These are phyloP conservation scores for Bruchidius siliquastri DNA, from an alignment of 2,888 invertebrate genomes.

Conservation along the genomic window DNA sequence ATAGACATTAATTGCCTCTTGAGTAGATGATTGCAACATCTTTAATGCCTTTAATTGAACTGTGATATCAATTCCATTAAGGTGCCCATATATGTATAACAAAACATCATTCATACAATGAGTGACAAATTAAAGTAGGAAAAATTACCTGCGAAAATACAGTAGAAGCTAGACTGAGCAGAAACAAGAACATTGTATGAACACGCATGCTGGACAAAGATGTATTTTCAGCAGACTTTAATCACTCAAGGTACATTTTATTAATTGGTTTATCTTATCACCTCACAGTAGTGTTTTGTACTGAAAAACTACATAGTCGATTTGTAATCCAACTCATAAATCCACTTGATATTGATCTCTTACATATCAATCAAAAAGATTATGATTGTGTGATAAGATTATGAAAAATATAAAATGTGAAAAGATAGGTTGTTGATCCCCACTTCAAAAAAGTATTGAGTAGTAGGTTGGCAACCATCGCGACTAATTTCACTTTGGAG, in stretches of 20 bases:
- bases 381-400: neutral
- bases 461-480: no score
- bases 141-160: neutral
- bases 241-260: neutral
- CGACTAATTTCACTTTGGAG: no score
- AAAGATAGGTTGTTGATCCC: neutral
- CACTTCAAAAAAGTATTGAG: neutral
- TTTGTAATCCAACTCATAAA: neutral
- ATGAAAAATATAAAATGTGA: neutral
- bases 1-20: no score
- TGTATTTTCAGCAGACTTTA: neutral
- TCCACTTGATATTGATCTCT: neutral
- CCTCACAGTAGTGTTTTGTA: neutral
- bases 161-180: neutral
- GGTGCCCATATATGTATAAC: no score
- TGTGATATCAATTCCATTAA: no score
- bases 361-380: neutral
- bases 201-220: neutral
- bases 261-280: neutral
- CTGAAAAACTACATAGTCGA: neutral
- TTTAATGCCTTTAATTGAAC: no score
- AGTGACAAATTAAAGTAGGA: no score
- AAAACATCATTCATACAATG: no score
- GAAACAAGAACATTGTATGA: neutral
- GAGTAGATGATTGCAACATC: no score